Conservation (phyloP, 1,140 invertebrate genomes). For the Nasonia giraulti region DNA sequence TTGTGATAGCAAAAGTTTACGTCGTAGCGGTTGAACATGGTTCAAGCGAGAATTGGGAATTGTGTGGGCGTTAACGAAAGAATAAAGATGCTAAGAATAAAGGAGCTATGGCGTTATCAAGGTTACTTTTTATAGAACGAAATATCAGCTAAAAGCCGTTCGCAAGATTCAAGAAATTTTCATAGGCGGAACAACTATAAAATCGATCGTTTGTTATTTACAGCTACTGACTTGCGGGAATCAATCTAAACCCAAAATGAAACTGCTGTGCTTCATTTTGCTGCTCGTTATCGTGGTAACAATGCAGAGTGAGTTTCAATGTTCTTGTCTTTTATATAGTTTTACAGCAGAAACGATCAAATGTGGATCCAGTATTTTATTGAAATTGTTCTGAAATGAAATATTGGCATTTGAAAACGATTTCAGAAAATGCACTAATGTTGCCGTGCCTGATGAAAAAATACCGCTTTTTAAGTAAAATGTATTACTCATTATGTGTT, state of each 20-base stretch:
- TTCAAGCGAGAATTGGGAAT: slow-evolving; percentile 15
- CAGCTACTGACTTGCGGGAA: not conserved
- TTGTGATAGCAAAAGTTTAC: slow-evolving; percentile 17
- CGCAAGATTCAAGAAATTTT: too few relatives aligned
- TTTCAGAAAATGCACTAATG: not conserved
- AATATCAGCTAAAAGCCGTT: too few relatives aligned
- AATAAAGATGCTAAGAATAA: not conserved
- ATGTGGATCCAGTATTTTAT: not conserved
- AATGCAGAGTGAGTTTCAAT: slow-evolving; percentile 17
- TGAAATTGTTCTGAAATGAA: not conserved
- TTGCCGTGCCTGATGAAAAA: not conserved
- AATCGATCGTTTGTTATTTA: not conserved
- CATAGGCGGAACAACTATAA: not conserved
- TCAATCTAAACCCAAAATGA: slow-evolving; percentile 20
- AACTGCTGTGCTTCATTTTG: not conserved
- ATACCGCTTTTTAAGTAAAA: not conserved
- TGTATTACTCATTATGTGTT: slow-evolving; percentile 24
- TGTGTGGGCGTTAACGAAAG: not conserved
- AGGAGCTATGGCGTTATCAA: not conserved
- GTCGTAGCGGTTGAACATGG: slow-evolving; percentile 15
- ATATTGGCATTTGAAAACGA: not conserved
- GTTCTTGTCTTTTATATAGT: not conserved
- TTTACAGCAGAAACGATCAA: not conserved
- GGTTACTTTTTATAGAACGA: too few relatives aligned
- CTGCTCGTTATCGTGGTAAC: slow-evolving; percentile 10